A percentile compares a stretch with the other conserved stretches of the same genome.
Conservation (phyloP, 1,140 invertebrate genomes). For the Linepithema humile region DNA sequence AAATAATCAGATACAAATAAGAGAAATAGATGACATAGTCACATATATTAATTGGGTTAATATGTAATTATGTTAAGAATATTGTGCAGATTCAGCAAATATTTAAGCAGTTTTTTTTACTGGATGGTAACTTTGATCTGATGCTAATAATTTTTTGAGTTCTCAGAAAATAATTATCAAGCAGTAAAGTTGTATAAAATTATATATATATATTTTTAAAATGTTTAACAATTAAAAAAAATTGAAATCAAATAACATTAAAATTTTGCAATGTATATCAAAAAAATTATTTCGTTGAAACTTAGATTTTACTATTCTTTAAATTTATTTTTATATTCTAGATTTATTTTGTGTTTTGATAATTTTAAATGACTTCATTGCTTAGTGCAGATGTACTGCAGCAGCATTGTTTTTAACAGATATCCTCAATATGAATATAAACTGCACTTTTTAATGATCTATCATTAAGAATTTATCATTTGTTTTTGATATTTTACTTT, state of each 20-base stretch:
- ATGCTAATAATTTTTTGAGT: too few species aligned
- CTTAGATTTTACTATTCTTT: too few species aligned
- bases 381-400: neutral
- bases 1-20: neutral
- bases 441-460: neutral
- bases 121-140: too few species aligned
- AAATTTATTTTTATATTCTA: too few species aligned
- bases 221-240: too few species aligned
- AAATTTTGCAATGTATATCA: too few species aligned
- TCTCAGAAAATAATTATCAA: too few species aligned
- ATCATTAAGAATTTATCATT: neutral
- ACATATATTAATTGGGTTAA: neutral
- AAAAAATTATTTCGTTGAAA: too few species aligned
- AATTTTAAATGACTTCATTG: constrained; percentile 1
- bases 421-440: neutral
- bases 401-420: neutral
- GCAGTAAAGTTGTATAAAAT: too few species aligned
- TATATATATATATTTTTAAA: too few species aligned
- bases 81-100: neutral
- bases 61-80: neutral
- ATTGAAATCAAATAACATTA: too few species aligned
- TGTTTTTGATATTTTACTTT: neutral
- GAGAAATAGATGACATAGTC: neutral
- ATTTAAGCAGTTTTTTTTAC: neutral
- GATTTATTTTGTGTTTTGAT: neutral